Conservation (phyloP, 2,888 invertebrate species). For the Troides aeacus region DNA sequence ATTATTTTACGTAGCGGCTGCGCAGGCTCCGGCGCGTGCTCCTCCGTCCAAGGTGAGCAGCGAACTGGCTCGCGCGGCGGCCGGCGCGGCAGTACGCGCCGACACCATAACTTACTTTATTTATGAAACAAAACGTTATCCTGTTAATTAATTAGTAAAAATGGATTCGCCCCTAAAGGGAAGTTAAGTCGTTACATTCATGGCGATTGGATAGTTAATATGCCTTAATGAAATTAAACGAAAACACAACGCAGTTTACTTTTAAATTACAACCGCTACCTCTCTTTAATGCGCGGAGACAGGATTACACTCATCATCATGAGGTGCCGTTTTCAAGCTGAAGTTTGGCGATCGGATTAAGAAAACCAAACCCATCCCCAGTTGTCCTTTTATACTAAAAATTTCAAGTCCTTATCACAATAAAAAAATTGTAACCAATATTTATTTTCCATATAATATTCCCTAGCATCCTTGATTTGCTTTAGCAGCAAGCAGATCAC, state of each 20-base stretch:
- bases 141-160: slow-evolving; percentile 23
- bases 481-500: too few species aligned
- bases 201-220: background rate
- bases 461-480: too few species aligned
- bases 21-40: slow-evolving; percentile 19
- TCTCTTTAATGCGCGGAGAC: too few species aligned
- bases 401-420: too few species aligned
- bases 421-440: too few species aligned
- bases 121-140: slow-evolving; percentile 24
- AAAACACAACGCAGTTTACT: background rate
- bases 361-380: too few species aligned
- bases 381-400: too few species aligned
- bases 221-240: background rate
- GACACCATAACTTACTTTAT: slow-evolving; percentile 20
- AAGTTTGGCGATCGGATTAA: too few species aligned
- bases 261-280: background rate
- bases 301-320: too few species aligned
- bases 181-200: slow-evolving; percentile 14
- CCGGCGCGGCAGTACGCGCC: slow-evolving; percentile 20
- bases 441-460: too few species aligned
- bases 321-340: too few species aligned
- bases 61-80: slow-evolving; percentile 26
- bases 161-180: slow-evolving; percentile 11
- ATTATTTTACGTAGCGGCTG: slow-evolving; percentile 29
- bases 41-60: slow-evolving; percentile 16